phyloP scores from a whole-genome alignment of 2,113 vertebrate genomes.

The Aphyosemion australe region DNA sequence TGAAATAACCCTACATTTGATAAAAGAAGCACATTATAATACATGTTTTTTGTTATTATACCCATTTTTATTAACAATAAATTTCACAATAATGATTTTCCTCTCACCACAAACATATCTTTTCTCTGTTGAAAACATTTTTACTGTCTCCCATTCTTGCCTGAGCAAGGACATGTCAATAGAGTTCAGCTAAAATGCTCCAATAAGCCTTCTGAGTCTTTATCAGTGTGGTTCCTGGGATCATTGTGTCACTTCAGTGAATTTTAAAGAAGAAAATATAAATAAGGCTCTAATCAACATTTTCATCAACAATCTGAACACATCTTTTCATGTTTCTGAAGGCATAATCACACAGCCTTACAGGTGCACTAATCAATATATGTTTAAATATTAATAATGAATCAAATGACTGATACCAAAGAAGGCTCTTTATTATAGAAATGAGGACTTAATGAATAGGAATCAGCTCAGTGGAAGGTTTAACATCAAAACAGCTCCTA shows the following conservation, averaged over 20 bases:
- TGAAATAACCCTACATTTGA: slow-evolving; percentile 1
- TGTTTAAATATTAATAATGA: neutral
- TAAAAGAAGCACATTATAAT: neutral
- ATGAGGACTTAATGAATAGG: neutral
- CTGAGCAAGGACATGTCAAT: slow-evolving; percentile 1
- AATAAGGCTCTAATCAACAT: neutral
- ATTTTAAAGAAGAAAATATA: neutral
- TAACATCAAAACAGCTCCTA: neutral
- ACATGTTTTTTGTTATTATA: neutral
- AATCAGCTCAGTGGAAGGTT: neutral
- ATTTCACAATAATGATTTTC: neutral
- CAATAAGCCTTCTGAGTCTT: slow-evolving; percentile 9
- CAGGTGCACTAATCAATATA: slow-evolving; percentile 4
- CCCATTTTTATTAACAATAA: neutral
- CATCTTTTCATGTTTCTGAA: neutral
- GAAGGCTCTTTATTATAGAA: neutral
- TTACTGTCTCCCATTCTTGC: neutral
- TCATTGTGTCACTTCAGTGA: neutral
- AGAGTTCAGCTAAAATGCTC: neutral
- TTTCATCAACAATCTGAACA: neutral
- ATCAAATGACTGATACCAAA: neutral
- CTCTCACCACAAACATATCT: neutral
- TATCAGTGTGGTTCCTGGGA: neutral
- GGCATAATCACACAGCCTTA: neutral
- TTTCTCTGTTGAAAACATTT: neutral